Evolutionary conservation across 2,888 invertebrate species (phyloP).

Genomic region (Ectemnius lituratus): DNA sequence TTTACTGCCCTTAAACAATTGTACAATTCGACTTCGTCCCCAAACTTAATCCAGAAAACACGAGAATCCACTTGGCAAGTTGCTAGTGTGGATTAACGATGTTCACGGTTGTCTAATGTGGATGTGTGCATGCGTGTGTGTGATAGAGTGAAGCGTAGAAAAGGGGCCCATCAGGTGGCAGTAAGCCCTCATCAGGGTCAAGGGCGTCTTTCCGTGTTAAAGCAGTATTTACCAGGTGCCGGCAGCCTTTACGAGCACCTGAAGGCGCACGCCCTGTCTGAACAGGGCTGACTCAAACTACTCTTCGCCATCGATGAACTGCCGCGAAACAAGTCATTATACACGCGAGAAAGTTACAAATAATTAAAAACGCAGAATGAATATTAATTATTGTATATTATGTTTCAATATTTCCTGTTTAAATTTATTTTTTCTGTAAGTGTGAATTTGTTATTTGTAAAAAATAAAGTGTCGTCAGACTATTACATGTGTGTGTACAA

Average conservation of each 20-base stretch:
- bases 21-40: constrained; percentile 6
- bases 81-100: constrained; percentile 25
- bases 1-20: background rate
- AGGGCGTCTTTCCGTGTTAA: constrained; percentile 27
- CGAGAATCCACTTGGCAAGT: constrained; percentile 35
- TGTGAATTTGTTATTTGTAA: too few relatives aligned
- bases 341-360: too few relatives aligned
- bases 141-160: background rate
- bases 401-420: too few relatives aligned
- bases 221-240: constrained; percentile 17
- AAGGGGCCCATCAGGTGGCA: constrained; percentile 5
- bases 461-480: too few relatives aligned
- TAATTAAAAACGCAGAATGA: too few relatives aligned
- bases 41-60: constrained; percentile 29
- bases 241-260: constrained; percentile 26
- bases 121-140: too few relatives aligned
- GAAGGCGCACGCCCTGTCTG: background rate
- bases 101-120: constrained; percentile 5
- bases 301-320: too few relatives aligned
- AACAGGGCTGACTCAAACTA: too few relatives aligned
- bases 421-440: too few relatives aligned
- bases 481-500: too few relatives aligned
- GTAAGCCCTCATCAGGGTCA: constrained; percentile 33
- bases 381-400: too few relatives aligned
- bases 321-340: too few relatives aligned